Evolutionary conservation across 2,888 invertebrate genomes (phyloP), one percentile per base, ranked within the genome.

Genomic region (Ormyrus thymus): DNA sequence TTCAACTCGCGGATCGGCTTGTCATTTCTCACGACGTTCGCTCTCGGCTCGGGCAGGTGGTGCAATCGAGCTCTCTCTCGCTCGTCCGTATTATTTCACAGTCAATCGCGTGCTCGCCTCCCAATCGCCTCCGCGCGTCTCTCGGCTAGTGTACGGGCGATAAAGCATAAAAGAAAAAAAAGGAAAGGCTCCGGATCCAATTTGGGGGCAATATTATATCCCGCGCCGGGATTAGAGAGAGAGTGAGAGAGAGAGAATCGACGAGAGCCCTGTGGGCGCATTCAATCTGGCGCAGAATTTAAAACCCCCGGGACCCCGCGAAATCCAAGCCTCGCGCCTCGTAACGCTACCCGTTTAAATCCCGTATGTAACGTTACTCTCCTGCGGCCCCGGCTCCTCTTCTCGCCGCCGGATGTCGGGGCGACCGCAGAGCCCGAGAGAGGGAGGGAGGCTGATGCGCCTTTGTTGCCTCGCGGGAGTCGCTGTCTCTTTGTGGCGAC

Each of bases 301-400:
- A 69, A 71, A 70, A 80, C 77, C 81, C 59, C 69, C 68, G 53
- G 76, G 78, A 64, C 78, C 70, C 53, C 79, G 69, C 11, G 77
- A 77, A 83, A 83, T 82, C 80, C 81, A 82, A 83, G 78, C 65
- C 58, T 70, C 58, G 72, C 55, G 74, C 66, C 29, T 15, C 59
- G 77, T 62, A 73, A 75, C 78, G 75, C 75, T 50, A 76, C 71
- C 69, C 81, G 79, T 78, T 75, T 81, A 81, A 82, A 82, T 81
- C 80, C 79, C 77, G 53, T 61, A 68, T 71, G 76, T 71, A 77
- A 77, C 71, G 65, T 61, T 72, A 66, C 48, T 69, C 45, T 29
- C 45, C 9, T 9, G 61, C n/a, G 48, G 10, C 73, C 1, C 43
- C 64, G 11, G n/a, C 4, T 56, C 50, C 9, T 5, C 46, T 11